Evolutionary conservation across 2,113 vertebrate species (phyloP).

Genomic region (Cyphomyrus discorhynchus): DNA sequence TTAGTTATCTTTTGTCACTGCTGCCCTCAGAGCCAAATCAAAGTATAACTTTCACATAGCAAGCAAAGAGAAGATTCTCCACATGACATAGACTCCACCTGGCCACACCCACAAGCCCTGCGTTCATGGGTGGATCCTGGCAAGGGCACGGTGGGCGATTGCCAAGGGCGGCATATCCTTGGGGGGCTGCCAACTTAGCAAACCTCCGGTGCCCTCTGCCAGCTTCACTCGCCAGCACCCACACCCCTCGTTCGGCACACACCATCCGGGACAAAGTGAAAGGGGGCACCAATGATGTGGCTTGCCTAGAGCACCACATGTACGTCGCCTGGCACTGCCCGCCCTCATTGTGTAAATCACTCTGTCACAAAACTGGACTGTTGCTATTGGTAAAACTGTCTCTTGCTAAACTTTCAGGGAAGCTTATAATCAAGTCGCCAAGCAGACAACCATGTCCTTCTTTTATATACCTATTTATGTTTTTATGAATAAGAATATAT

Average conservation of each 20-base stretch:
- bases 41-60: background rate
- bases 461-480: background rate
- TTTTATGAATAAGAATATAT: background rate
- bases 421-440: background rate
- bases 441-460: background rate
- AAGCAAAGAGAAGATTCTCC: background rate
- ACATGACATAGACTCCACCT: background rate
- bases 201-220: background rate
- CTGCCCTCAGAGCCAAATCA: background rate
- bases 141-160: background rate
- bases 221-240: background rate
- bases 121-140: background rate
- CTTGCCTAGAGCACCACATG: background rate
- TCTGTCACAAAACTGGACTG: background rate
- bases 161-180: background rate
- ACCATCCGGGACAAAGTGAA: background rate
- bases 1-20: background rate
- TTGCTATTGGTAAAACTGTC: background rate
- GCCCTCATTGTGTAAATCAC: background rate
- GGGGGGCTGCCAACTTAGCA: background rate
- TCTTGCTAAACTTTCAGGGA: background rate
- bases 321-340: background rate
- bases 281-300: background rate
- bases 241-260: background rate
- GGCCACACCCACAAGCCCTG: background rate